These are phyloP conservation scores for Leucosticte australis DNA, from an alignment of 2,113 vertebrate genomes.

Conservation along the genomic window DNA sequence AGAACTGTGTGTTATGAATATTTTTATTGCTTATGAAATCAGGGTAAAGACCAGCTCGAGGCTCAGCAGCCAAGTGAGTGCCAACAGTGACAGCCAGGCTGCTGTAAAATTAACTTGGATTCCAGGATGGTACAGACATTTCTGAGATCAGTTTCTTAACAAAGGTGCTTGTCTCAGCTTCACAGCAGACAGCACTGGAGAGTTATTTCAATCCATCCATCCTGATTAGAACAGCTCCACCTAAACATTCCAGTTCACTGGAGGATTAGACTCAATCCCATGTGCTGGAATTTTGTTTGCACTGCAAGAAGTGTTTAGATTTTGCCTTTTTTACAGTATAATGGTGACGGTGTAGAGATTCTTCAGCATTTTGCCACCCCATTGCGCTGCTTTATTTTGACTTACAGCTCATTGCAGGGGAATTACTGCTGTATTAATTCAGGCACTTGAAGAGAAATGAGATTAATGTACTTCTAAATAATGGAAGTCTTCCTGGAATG, in stretches of 20 bases:
- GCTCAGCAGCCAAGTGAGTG: background rate
- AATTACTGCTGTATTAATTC: background rate
- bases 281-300: background rate
- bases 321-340: background rate
- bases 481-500: background rate
- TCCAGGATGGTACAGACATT: background rate
- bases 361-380: background rate
- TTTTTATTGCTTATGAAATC: slow-evolving; percentile 8
- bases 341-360: background rate
- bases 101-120: background rate
- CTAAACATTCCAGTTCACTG: background rate
- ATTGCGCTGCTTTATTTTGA: background rate
- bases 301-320: background rate
- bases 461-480: background rate
- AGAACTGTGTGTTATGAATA: background rate
- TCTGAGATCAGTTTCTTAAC: background rate
- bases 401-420: background rate
- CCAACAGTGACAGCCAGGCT: background rate
- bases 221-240: background rate
- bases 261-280: background rate
- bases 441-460: background rate
- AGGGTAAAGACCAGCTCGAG: background rate
- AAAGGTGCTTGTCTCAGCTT: background rate
- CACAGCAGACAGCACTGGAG: background rate
- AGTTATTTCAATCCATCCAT: background rate